phyloP scores from a whole-genome alignment of 2,113 vertebrate genomes.

The Psettodes erumei region DNA sequence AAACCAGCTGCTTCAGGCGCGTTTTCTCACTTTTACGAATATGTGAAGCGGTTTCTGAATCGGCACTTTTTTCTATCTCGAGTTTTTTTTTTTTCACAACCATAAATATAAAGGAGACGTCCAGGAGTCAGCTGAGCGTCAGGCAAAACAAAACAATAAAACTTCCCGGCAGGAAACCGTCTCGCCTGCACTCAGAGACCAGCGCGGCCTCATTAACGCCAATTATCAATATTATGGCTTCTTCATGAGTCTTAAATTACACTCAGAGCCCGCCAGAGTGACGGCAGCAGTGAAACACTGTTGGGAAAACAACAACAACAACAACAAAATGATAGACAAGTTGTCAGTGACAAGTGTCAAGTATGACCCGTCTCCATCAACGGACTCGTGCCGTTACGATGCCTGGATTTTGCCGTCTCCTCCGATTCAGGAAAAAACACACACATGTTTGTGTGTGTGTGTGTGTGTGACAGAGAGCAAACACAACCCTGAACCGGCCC shows the following conservation, averaged over 20 bases:
- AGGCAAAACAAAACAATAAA: slow-evolving; percentile 62
- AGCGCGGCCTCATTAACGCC: neutral
- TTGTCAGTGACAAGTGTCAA: slow-evolving; percentile 50
- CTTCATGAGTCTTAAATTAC: slow-evolving; percentile 4
- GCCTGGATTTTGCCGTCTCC: slow-evolving; percentile 8
- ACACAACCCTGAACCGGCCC: neutral
- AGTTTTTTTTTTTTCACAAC: too few relatives aligned
- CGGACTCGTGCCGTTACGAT: slow-evolving; percentile 1
- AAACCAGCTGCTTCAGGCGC: neutral
- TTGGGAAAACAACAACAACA: slow-evolving; percentile 26
- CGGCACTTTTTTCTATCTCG: too few relatives aligned
- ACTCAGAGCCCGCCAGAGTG: neutral
- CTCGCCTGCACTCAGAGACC: slow-evolving; percentile 24
- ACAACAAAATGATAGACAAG: slow-evolving; percentile 21
- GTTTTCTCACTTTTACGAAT: too few relatives aligned
- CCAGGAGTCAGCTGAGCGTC: slow-evolving; percentile 18
- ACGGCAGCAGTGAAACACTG: slow-evolving; percentile 10
- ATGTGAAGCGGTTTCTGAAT: neutral
- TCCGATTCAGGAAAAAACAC: slow-evolving; percentile 21
- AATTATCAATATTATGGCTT: neutral
- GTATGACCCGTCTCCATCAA: slow-evolving; percentile 41
- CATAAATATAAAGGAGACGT: slow-evolving; percentile 6
- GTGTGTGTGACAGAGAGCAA: neutral
- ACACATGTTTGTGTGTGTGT: neutral
- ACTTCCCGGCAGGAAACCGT: slow-evolving; percentile 43